Percentiles rank a stretch among this genome's conserved stretches.
phyloP scores from a whole-genome alignment of 2,888 invertebrate genomes.

The Catotricha subobsoleta region DNA sequence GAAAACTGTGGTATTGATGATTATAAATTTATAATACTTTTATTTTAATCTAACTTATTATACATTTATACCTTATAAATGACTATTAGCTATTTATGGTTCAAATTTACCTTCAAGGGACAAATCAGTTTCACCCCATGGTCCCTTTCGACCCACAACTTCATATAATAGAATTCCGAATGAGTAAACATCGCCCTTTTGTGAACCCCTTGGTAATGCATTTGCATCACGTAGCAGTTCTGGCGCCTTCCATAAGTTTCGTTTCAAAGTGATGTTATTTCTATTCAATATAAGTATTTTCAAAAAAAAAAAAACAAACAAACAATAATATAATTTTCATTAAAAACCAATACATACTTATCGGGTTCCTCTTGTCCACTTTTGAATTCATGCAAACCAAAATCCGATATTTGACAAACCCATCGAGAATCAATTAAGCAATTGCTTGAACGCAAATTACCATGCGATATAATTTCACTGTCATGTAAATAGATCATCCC shows the following conservation, averaged over 20 bases:
- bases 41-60: no score
- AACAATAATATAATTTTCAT: no score
- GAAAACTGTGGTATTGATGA: no score
- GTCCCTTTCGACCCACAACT: constrained; percentile 73
- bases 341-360: no score
- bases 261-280: no score
- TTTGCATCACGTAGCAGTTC: constrained; percentile 58
- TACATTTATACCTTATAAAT: no score
- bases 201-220: constrained; percentile 53
- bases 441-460: constrained; percentile 89
- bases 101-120: constrained; percentile 48
- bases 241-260: constrained; percentile 89
- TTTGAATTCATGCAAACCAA: constrained; percentile 73
- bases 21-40: no score
- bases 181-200: constrained; percentile 89
- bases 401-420: constrained; percentile 92
- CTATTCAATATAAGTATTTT: no score
- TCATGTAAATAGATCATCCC: constrained; percentile 91
- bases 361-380: constrained; percentile 35
- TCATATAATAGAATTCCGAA: constrained; percentile 90
- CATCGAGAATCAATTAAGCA: constrained; percentile 96
- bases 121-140: constrained; percentile 48
- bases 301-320: no score
- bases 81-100: no score
- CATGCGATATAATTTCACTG: constrained; percentile 80